These are phyloP conservation scores for Elachura formosa DNA, from an alignment of 2,113 vertebrate species.

Conservation along the genomic window DNA sequence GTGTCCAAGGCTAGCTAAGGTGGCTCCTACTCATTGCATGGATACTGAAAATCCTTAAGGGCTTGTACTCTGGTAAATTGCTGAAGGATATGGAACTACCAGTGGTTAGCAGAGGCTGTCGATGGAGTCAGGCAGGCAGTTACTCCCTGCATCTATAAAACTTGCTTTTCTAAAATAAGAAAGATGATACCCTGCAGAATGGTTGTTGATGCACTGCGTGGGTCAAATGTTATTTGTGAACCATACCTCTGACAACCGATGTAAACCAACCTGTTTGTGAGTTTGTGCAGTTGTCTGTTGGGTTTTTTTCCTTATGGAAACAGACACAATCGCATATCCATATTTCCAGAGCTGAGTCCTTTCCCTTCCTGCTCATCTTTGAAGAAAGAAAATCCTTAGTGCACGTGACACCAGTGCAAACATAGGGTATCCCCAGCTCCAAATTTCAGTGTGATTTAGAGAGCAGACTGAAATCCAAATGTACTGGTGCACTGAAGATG, in stretches of 20 bases:
- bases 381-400: not conserved
- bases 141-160: not conserved
- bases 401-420: not conserved
- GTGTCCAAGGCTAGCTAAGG: not conserved
- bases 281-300: not conserved
- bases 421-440: not conserved
- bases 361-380: not conserved
- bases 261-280: not conserved
- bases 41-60: not conserved
- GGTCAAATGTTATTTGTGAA: not conserved
- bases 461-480: not conserved
- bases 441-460: not conserved
- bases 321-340: not conserved
- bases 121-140: not conserved
- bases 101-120: not conserved
- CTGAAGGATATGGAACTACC: not conserved
- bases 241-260: not conserved
- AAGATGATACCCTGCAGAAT: not conserved
- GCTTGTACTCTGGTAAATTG: not conserved
- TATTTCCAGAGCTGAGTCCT: not conserved
- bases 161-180: not conserved
- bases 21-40: not conserved
- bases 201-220: rapidly evolving
- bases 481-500: not conserved
- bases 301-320: not conserved